A percentile compares a stretch with the other conserved stretches of the same genome.
Conservation (phyloP, 2,888 invertebrate genomes). For the Lampropteryx suffumata region DNA sequence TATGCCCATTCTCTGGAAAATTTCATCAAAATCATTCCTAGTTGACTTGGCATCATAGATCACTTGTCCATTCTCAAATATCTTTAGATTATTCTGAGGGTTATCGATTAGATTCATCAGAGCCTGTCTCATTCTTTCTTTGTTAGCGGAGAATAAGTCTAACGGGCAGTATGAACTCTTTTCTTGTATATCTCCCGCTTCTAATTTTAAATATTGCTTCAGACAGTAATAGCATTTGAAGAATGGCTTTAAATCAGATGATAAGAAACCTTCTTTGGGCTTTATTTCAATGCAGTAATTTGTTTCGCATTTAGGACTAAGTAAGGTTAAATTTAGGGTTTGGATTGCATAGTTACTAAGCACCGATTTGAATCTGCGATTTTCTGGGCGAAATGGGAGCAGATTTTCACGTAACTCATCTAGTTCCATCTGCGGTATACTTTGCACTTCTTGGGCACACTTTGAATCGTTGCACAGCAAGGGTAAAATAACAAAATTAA, state of each 20-base stretch:
- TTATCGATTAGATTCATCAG: constrained; percentile 73
- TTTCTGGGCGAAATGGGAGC: constrained; percentile 53
- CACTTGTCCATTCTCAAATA: constrained; percentile 74
- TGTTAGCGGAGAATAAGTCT: constrained; percentile 86
- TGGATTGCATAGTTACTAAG: constrained; percentile 70
- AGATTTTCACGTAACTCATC: constrained; percentile 51
- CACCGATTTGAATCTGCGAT: constrained; percentile 67
- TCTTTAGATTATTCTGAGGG: constrained; percentile 86
- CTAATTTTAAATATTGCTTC: constrained; percentile 81
- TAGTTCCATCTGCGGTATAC: constrained; percentile 58
- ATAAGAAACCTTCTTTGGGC: constrained; percentile 85
- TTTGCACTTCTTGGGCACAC: constrained; percentile 57
- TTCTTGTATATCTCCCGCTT: constrained; percentile 71
- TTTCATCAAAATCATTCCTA: constrained; percentile 37
- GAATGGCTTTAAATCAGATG: constrained; percentile 53
- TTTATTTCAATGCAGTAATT: constrained; percentile 85
- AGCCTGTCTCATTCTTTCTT: constrained; percentile 79
- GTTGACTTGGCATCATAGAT: constrained; percentile 54
- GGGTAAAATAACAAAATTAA: constrained; percentile 65
- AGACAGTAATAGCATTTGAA: constrained; percentile 82
- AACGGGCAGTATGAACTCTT: constrained; percentile 87
- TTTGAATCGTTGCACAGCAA: constrained; percentile 45
- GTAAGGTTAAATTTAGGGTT: constrained; percentile 67
- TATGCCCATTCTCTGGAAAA: constrained; percentile 41
- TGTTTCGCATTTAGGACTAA: constrained; percentile 43